Evolutionary conservation across 2,113 vertebrate species (phyloP).

Genomic region (Seriola quinqueradiata): DNA sequence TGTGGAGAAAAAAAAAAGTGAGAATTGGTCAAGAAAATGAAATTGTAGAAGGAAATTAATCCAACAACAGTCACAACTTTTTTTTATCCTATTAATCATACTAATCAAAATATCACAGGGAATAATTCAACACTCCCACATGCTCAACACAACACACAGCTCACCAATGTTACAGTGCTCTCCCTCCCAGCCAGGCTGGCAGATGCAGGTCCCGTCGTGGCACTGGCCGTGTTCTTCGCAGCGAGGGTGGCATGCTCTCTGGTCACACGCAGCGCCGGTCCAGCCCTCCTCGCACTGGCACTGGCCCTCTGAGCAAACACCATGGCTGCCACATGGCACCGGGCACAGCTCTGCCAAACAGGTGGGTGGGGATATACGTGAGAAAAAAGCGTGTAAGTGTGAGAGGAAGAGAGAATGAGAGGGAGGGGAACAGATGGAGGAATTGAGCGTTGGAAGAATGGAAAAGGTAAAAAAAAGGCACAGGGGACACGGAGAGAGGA

Average conservation of each 20-base stretch:
- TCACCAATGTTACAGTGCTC: slow-evolving; percentile 98
- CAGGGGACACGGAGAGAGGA: slow-evolving; percentile 19
- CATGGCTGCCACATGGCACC: slow-evolving; percentile 94
- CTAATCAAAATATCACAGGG: slow-evolving; percentile 51
- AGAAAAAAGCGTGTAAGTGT: slow-evolving; percentile 41
- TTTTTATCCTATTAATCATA: slow-evolving; percentile 33
- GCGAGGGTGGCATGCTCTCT: slow-evolving; percentile 92
- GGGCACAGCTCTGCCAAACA: slow-evolving; percentile 90
- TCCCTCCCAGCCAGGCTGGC: slow-evolving; percentile 98
- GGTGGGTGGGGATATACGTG: slow-evolving; percentile 57
- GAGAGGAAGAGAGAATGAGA: slow-evolving; percentile 35
- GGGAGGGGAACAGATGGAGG: slow-evolving; percentile 62
- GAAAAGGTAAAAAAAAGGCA: slow-evolving; percentile 49
- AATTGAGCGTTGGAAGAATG: slow-evolving; percentile 37
- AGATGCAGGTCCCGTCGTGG: slow-evolving; percentile 95
- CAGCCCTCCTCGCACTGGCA: slow-evolving; percentile 97
- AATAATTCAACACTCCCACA: slow-evolving; percentile 54
- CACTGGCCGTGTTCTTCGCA: slow-evolving; percentile 96
- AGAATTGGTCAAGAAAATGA: slow-evolving; percentile 37
- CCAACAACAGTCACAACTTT: slow-evolving; percentile 20
- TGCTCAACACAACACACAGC: slow-evolving; percentile 41
- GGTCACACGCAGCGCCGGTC: slow-evolving; percentile 92
- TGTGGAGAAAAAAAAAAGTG: slow-evolving; percentile 37
- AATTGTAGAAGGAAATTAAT: slow-evolving; percentile 36
- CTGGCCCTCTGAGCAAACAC: slow-evolving; percentile 90